Base-by-base conservation (phyloP, 2,888 invertebrate species). In the Cenopis cana region DNA sequence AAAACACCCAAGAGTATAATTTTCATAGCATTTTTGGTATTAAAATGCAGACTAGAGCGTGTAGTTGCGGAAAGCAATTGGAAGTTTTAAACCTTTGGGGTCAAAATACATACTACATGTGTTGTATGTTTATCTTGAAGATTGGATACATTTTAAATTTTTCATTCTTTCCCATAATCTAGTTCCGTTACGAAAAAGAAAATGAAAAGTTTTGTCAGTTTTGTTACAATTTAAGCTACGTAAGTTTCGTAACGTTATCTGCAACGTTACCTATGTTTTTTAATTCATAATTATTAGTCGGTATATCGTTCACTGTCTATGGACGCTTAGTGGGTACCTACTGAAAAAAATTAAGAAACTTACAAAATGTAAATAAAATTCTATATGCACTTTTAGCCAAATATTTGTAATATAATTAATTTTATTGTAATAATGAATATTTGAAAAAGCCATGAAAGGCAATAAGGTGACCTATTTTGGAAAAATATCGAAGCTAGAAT, bases 341-440 rank as follows among this genome's bases (percentile, higher is more conserved):
- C 33, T 14, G 4, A 14, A 41, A 46, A 14, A 46, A 46, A 46
- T 8, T 46, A 46, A 46, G 14, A 14, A 41, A 12, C 17, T 57
- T 67, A 33, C 11, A 60, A 60, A 29, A 24, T 68, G 68, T 68
- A 60, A 60, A 60, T 60, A 68, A 50, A 41, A 33, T 29, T 66
- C 17, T 33, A 65, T 41, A 24, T 38, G 36, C 60, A 56, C 56
- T 56, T 59, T 68, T 69, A 60, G 67, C 72, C 49, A 55, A 68
- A 65, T 61, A 57, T 56, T 50, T 72, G 59, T 64, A 64, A 57
- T 57, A 72, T 72, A 68, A 1, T 24, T 24, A 24, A 56, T 62
- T 46, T 33, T 41, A 20, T 62, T 61, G 50, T 68, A 68, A 72
- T 18, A 11, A 60, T 67, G 50, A 67, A 57, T n/a, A n/a, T 49